phyloP scores from a whole-genome alignment of 2,113 vertebrate species.

The Harpagus bidentatus region DNA sequence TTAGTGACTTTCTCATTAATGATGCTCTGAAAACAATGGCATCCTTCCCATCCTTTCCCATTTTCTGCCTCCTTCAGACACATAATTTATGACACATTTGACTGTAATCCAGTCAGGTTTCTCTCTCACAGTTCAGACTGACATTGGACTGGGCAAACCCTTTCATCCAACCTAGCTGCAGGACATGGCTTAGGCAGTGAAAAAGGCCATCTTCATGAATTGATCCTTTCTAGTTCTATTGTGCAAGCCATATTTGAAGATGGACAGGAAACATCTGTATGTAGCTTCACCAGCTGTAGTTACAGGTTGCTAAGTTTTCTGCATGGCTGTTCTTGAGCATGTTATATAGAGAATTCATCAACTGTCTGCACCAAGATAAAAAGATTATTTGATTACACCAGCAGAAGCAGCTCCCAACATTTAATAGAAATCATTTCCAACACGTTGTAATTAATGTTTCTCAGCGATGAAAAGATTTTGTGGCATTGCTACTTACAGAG shows the following conservation, averaged over 20 bases:
- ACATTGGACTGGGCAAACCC: no score
- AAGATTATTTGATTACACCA: not conserved
- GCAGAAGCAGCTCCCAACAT: not conserved
- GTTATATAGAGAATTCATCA: not conserved
- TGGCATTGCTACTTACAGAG: not conserved
- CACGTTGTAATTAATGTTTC: not conserved
- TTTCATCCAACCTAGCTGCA: not conserved
- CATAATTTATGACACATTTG: not conserved
- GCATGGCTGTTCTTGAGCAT: not conserved
- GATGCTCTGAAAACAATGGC: not conserved
- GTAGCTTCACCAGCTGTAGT: not conserved
- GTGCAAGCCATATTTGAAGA: not conserved
- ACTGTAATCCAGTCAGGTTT: not conserved
- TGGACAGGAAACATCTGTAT: not conserved
- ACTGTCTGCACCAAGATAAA: not conserved
- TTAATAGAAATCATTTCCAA: not conserved
- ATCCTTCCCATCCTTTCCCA: not conserved
- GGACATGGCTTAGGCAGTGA: not conserved
- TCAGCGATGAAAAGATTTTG: not conserved
- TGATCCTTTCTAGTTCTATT: not conserved
- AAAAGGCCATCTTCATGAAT: not conserved
- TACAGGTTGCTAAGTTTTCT: not conserved
- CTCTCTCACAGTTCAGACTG: not conserved
- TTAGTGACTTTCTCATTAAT: not conserved
- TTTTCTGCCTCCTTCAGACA: not conserved